phyloP scores from a whole-genome alignment of 2,113 vertebrate species.

The Prionailurus bengalensis region DNA sequence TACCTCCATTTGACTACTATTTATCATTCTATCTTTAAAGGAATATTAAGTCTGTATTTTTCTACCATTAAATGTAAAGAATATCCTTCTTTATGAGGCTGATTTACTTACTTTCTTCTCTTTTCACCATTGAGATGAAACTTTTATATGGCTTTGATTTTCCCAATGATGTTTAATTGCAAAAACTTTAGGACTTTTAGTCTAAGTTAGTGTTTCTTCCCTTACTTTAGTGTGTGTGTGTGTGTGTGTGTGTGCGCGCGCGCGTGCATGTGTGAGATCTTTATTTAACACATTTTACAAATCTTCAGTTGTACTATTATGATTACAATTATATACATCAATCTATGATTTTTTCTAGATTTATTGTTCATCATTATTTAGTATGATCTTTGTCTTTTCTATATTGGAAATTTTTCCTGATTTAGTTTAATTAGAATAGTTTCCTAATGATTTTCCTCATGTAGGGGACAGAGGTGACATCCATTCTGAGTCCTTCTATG shows the following conservation, averaged over 20 bases:
- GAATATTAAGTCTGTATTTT: neutral
- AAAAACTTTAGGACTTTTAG: neutral
- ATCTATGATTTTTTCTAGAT: neutral
- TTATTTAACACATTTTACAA: neutral
- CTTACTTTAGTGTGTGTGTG: neutral
- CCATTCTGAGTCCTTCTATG: neutral
- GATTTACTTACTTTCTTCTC: neutral
- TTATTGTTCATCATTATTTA: neutral
- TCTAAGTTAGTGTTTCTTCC: neutral
- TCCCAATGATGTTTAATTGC: neutral
- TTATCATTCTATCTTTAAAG: neutral
- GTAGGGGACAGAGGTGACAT: neutral
- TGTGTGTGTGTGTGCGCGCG: neutral
- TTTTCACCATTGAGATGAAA: neutral
- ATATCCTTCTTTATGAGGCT: neutral
- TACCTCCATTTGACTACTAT: neutral
- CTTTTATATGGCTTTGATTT: neutral
- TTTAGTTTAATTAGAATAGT: neutral
- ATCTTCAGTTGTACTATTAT: neutral
- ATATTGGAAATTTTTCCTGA: neutral
- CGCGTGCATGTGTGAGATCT: neutral
- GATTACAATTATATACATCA: neutral
- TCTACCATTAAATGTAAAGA: neutral
- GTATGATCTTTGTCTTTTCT: neutral
- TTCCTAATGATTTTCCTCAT: neutral